Conservation (phyloP, 2,888 invertebrate species). For the Amblyteles armatorius region DNA sequence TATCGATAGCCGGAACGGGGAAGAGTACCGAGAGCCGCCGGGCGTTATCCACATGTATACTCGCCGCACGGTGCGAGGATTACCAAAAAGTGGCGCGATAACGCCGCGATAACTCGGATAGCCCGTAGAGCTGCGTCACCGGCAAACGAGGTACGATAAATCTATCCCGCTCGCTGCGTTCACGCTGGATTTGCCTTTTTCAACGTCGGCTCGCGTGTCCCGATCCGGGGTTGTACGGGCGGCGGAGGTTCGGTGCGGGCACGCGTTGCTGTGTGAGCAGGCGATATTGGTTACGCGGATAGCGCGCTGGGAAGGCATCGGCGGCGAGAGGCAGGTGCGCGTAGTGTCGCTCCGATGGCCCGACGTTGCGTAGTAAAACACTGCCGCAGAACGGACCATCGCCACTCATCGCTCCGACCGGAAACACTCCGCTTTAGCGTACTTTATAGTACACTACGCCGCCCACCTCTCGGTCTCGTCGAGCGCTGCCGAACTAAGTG, state of each 20-base stretch:
- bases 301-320: constrained; percentile 26
- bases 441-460: constrained; percentile 20
- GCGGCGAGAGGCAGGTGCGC: constrained; percentile 43
- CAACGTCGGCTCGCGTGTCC: constrained; percentile 25
- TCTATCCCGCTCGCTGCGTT: constrained; percentile 55
- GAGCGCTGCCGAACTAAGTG: not conserved
- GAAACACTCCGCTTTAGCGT: constrained; percentile 34
- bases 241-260: constrained; percentile 23
- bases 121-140: constrained; percentile 52
- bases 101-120: constrained; percentile 61
- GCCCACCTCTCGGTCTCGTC: not conserved
- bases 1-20: constrained; percentile 36
- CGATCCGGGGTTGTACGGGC: constrained; percentile 29
- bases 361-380: constrained; percentile 43
- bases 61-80: constrained; percentile 53
- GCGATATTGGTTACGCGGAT: constrained; percentile 52
- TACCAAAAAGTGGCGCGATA: constrained; percentile 65
- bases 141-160: constrained; percentile 65
- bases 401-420: constrained; percentile 43
- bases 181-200: constrained; percentile 56
- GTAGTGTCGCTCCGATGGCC: constrained; percentile 42
- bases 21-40: constrained; percentile 19
- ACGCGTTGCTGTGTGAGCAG: constrained; percentile 12
- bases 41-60: constrained; percentile 46
- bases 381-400: constrained; percentile 43